Base-by-base conservation (phyloP, 2,797 vertebrate species). In the Sus cebifrons region DNA sequence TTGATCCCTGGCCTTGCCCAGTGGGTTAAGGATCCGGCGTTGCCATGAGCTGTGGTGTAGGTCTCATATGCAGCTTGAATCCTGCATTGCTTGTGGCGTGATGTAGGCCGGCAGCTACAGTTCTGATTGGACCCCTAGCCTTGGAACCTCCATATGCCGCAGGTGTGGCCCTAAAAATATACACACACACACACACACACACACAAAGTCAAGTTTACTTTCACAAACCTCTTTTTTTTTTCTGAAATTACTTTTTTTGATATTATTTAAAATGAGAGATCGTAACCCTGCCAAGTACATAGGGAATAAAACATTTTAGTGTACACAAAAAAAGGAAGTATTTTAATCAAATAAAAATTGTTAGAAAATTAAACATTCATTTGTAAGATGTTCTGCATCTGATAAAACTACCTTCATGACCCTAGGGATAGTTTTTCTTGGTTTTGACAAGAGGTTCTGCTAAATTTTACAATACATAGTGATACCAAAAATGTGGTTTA, bases 261-360 rank as follows among this genome's bases (percentile, higher is more conserved):
- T 97, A 94, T 98, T 97, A 98, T 97, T 98, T 96, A 98, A 98
- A 97, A 96, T 94, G 89, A 96, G 74, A 96, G 96, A 96, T 99
- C 99, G 98, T 99, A 99, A 98, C 98, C 99, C 98, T 98, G 98
- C 99, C 98, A 98, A 98, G 98, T 98, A 98, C 97, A 96, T 98
- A 98, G 98, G 98, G 98, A 98, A 97, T 98, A 99, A 98, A 98
- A 99, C 99, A 99, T 99, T 99, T 99, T 99, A 99, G 97, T 99
- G 99, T 99, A 98, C 85, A 98, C 97, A 96, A 96, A 98, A 97
- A 98, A 98, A 97, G 92, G 95, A 97, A 65, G 98, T 98, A 49
- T 98, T 99, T 99, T 99, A 99, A 99, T 99, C 98, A 98, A 99
- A 99, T 99, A 99, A 99, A 99, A 98, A 99, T 98, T 99, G 99